Percentiles rank a stretch among this genome's conserved stretches.
Evolutionary conservation across 1,140 invertebrate species (phyloP).

Genomic region (Rhyacophila brunnea): DNA sequence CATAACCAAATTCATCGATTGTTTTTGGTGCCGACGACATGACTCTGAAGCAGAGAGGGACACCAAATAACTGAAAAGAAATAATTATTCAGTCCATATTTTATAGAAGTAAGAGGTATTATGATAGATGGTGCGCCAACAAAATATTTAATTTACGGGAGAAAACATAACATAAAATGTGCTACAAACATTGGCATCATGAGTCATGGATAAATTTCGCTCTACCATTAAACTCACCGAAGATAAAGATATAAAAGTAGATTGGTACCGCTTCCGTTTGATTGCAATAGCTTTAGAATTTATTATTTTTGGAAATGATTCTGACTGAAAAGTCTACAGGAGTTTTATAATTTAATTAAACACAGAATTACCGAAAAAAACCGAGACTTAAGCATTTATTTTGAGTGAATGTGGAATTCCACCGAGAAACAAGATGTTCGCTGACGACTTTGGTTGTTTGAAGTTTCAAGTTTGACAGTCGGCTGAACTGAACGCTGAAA

Average conservation of each 20-base stretch:
- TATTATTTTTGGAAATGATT: too few relatives aligned
- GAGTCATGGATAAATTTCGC: too few relatives aligned
- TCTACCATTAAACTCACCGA: too few relatives aligned
- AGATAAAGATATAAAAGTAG: too few relatives aligned
- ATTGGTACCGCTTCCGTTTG: too few relatives aligned
- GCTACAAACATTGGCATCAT: slow-evolving; percentile 3
- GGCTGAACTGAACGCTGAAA: too few relatives aligned
- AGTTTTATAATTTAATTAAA: neutral
- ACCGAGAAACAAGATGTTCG: too few relatives aligned
- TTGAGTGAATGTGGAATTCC: neutral
- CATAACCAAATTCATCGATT: slow-evolving; percentile 49
- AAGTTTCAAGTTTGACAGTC: too few relatives aligned
- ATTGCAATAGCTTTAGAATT: too few relatives aligned
- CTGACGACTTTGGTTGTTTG: too few relatives aligned
- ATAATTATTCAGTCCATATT: slow-evolving; percentile 1
- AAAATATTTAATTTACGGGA: neutral
- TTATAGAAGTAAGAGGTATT: neutral
- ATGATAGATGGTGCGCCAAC: neutral
- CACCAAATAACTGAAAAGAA: slow-evolving; percentile 9
- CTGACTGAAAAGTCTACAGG: too few relatives aligned
- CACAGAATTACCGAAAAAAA: neutral
- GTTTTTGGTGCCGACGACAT: slow-evolving; percentile 24
- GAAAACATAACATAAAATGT: neutral
- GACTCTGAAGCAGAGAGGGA: slow-evolving; percentile 14
- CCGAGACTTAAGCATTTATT: neutral